A percentile compares a stretch with the other conserved stretches of the same genome.
Evolutionary conservation across 2,113 vertebrate genomes (phyloP).

Genomic region (Oophaga pumilio): DNA sequence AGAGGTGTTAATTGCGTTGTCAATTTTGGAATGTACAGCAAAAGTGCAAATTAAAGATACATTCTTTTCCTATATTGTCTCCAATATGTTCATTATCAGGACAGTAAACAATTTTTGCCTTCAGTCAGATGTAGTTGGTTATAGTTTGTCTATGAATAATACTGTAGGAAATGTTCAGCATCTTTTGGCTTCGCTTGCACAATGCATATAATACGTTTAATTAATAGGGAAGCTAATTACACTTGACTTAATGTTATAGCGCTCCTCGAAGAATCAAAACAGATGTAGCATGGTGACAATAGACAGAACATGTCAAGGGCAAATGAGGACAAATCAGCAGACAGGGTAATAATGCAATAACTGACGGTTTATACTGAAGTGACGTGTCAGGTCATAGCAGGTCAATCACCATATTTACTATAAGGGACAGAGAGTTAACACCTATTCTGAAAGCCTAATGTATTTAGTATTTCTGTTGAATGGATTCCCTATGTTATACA

Average conservation of each 20-base stretch:
- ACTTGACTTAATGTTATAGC: background rate
- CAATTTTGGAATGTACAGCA: background rate
- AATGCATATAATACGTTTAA: background rate
- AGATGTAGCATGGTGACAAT: slow-evolving; percentile 12
- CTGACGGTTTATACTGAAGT: background rate
- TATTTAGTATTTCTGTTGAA: background rate
- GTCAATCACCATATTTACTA: background rate
- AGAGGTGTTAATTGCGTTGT: background rate
- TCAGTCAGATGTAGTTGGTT: background rate
- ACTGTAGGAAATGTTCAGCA: background rate
- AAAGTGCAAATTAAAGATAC: background rate
- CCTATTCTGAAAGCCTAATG: background rate
- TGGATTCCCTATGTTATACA: background rate
- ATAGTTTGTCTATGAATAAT: background rate
- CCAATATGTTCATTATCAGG: background rate
- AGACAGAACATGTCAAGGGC: slow-evolving; percentile 20
- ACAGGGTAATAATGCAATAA: background rate
- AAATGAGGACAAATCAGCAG: slow-evolving; percentile 16
- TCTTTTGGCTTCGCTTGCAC: background rate
- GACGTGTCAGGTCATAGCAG: background rate
- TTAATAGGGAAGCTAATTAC: background rate
- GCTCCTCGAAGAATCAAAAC: slow-evolving; percentile 4
- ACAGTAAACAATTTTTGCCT: background rate
- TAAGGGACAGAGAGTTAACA: background rate
- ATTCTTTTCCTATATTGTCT: background rate